Conservation (phyloP, 2,888 invertebrate species). For the Andrena minutula region DNA sequence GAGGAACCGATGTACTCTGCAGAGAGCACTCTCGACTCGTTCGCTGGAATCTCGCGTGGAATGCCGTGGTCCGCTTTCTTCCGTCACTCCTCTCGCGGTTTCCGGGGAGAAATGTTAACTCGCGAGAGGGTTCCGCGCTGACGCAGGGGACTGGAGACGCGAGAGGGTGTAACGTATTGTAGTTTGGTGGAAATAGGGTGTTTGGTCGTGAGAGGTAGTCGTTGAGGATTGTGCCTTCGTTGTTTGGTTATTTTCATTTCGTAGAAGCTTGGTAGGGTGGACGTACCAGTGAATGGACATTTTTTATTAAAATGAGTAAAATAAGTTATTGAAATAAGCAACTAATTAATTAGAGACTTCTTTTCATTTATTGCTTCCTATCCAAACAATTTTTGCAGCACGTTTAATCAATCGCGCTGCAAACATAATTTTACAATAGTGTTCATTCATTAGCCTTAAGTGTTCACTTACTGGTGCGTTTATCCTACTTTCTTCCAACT, state of each 20-base stretch:
- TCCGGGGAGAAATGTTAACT: conserved; percentile 38
- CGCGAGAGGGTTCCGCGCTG: conserved; percentile 23
- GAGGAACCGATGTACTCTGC: conserved; percentile 50
- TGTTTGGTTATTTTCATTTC: background rate
- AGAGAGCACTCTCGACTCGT: conserved; percentile 28
- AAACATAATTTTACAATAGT: too few relatives aligned
- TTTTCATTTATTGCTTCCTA: too few relatives aligned
- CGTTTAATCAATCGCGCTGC: too few relatives aligned
- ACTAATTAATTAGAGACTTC: too few relatives aligned
- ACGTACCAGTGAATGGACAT: too few relatives aligned
- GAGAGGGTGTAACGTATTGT: background rate
- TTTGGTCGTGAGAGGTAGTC: conserved; percentile 1
- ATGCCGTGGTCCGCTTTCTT: conserved; percentile 44
- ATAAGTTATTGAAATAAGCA: too few relatives aligned
- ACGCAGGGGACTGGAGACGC: background rate
- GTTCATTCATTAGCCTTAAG: too few relatives aligned
- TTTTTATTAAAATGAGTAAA: too few relatives aligned
- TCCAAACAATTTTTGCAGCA: too few relatives aligned
- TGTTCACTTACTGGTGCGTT: too few relatives aligned
- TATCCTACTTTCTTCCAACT: too few relatives aligned
- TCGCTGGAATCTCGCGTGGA: conserved; percentile 49
- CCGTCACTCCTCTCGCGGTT: conserved; percentile 32
- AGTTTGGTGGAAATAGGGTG: background rate
- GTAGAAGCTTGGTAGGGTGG: too few relatives aligned
- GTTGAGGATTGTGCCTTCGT: conserved; percentile 3